Base-by-base conservation (phyloP, 2,113 vertebrate species). In the Microtus pennsylvanicus region DNA sequence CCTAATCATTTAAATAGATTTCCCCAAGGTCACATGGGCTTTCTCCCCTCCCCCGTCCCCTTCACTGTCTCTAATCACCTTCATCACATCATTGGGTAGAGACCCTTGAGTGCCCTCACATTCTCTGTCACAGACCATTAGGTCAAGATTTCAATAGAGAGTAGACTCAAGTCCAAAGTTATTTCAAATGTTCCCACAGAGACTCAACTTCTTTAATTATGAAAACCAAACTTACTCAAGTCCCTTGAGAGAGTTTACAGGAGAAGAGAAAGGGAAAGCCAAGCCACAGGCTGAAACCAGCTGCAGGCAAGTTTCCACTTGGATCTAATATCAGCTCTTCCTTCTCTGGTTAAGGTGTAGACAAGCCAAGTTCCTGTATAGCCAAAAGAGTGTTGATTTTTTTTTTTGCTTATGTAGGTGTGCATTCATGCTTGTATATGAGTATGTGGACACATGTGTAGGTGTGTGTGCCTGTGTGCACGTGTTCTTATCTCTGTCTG, bases 141-240 rank as follows among this genome's bases (percentile, higher is more conserved):
- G 21, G 70, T 70, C 45, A 87, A 74, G 58, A 91, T 65, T 93
- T 87, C 77, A 94, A 63, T 47, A 86, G 38, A 74, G 89, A 77
- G 58, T 21, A 90, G 61, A 87, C 33, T 82, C 30, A 45, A 82
- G 91, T 87, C 16, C 35, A 77, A 90, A 91, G 45, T 93, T 95
- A 91, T 95, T 97, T 97, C 70, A 85, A 28, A 75, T 95, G 75
- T 93, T 97, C 42, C 88, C 80, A 75, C 78, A 94, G 90, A 94
- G 87, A 87, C 77, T 81, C 24, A 93, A 61, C 50, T 93, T 91
- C 67, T 97, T 94, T 89, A 94, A 82, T 95, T 96, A 91, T 94
- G 94, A 87, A 97, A 96, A 90, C 65, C 38, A 42, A 91, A 85
- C 42, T 69, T 93, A 89, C 55, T 94, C 77, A 94, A 96, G 50